Conservation (phyloP, 2,888 invertebrate species). For the Barypeithes pellucidus region DNA sequence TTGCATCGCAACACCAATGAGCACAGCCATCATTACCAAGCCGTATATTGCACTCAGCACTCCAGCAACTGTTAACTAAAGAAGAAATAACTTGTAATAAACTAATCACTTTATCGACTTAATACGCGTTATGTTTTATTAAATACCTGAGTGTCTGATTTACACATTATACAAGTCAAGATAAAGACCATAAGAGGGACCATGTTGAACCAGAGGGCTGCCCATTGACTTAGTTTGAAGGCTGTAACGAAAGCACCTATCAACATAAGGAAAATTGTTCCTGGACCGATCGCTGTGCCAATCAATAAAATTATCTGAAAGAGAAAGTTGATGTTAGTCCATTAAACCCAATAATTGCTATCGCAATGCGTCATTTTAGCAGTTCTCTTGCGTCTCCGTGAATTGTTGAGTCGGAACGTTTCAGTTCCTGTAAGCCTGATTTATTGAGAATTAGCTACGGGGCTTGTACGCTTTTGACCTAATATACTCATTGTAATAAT, state of each 20-base stretch:
- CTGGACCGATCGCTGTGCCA: constrained; percentile 87
- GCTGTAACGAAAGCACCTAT: constrained; percentile 87
- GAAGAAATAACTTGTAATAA: neutral
- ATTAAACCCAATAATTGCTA: no score
- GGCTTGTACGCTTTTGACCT: no score
- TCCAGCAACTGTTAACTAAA: constrained; percentile 81
- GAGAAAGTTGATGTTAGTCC: no score
- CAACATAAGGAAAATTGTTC: constrained; percentile 88
- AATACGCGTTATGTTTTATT: neutral
- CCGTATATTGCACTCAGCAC: constrained; percentile 85
- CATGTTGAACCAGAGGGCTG: constrained; percentile 78
- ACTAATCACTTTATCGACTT: neutral
- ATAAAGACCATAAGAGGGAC: constrained; percentile 80
- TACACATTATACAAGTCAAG: constrained; percentile 79
- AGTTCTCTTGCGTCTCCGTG: no score
- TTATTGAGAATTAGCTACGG: no score
- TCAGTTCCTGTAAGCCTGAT: no score
- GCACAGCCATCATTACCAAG: constrained; percentile 89
- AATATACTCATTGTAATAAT: no score
- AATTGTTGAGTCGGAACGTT: no score
- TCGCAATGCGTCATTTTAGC: no score
- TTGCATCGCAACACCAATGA: constrained; percentile 86
- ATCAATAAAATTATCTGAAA: constrained; percentile 81
- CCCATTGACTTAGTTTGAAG: constrained; percentile 81
- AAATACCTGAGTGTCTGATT: constrained; percentile 78